Base-by-base conservation (phyloP, 1,140 invertebrate genomes). In the Nasonia giraulti region DNA sequence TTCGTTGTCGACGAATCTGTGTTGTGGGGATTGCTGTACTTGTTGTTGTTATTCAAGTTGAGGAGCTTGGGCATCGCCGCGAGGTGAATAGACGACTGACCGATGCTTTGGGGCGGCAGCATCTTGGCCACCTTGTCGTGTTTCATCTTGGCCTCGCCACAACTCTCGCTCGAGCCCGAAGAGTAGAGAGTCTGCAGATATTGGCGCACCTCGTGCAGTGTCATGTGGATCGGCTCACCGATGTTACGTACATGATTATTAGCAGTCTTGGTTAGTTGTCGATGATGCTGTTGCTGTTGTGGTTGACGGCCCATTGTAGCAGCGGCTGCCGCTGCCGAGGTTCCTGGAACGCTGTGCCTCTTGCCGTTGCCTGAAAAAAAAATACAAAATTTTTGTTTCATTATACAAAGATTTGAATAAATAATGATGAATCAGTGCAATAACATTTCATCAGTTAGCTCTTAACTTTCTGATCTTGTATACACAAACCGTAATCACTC, bases 191-290 rank as follows among this genome's bases (percentile, higher is more conserved):
- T 96, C 83, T 97, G 96, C 85, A 97, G 93, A 91, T 97, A 97
- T 88, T 96, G 95, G 86, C 96, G 94, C 86, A 98, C 97, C 92
- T 98, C 97, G 85, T 97, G 96, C 27, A 98, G 91, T 12, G 97
- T 97, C 95, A 98, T 96, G 89, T 97, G 97, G 82, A 97, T 95
- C 1, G 97, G 97, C 88, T 97, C 97, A 80, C 92, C 90, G 73
- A 92, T 90, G 80, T 92, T 91, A 68, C 92, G 90, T 1, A 86
- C 76, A 11, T 86, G 85, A 73, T 37, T 85, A 20, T 85, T 85
- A 0, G 80, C 73, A 3, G 75, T 33, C 69, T 82, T 82, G 20
- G 79, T 77, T 1, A 62, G 6, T 14, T 79, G 83, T 44, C 79
- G 83, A 11, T 78, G 83, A 8, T 84, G 83, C 44, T 78, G 82